phyloP scores from a whole-genome alignment of 2,113 vertebrate species.

The Ahaetulla prasina region DNA sequence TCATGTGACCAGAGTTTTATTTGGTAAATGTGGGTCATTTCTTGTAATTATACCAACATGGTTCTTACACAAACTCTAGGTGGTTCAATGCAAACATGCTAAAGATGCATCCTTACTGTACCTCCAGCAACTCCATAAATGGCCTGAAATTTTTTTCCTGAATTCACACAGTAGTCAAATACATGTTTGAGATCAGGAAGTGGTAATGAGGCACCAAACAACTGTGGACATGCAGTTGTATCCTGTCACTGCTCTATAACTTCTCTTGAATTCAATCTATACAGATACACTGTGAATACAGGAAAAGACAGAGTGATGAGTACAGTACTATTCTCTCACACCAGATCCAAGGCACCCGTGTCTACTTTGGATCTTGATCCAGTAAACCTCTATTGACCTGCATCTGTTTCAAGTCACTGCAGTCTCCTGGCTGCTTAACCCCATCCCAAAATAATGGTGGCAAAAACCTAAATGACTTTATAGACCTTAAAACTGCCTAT shows the following conservation, averaged over 20 bases:
- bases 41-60: neutral
- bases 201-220: neutral
- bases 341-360: neutral
- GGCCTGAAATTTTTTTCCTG: neutral
- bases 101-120: neutral
- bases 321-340: neutral
- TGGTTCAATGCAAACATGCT: neutral
- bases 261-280: too few species aligned
- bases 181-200: neutral
- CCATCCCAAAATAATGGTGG: neutral
- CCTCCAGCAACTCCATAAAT: neutral
- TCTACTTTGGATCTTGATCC: neutral
- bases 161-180: neutral
- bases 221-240: neutral
- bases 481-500: neutral
- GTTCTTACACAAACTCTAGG: neutral
- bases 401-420: neutral
- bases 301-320: neutral
- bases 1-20: neutral
- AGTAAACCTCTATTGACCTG: neutral
- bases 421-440: neutral
- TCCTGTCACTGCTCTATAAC: neutral
- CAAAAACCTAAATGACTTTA: neutral
- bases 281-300: neutral
- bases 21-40: neutral